A percentile compares a stretch with the other conserved stretches of the same genome.
Conservation (phyloP, 2,113 vertebrate species). For the Myrmecophaga tridactyla region DNA sequence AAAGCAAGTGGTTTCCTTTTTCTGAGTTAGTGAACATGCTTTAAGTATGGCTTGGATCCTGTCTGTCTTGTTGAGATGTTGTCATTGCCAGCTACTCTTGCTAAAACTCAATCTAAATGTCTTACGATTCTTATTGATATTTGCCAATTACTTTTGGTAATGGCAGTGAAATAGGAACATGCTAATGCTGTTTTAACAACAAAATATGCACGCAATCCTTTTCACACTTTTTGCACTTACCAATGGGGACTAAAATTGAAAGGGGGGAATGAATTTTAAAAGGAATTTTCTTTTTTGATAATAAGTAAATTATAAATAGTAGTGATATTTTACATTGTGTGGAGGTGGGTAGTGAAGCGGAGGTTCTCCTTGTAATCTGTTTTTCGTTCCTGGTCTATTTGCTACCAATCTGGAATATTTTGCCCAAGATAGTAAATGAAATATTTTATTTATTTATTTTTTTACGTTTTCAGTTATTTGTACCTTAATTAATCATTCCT, state of each 20-base stretch:
- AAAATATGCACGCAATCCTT: neutral
- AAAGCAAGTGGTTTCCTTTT: too few relatives aligned
- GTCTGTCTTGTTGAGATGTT: too few relatives aligned
- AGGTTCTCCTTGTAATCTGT: neutral
- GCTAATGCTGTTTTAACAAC: neutral
- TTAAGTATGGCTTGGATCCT: neutral
- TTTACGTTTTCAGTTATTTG: slow-evolving; percentile 30
- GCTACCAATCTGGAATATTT: neutral
- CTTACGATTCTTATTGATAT: neutral
- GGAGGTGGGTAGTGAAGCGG: neutral
- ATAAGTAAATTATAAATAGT: neutral
- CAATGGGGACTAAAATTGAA: neutral
- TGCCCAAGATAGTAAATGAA: neutral
- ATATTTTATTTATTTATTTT: slow-evolving; percentile 21
- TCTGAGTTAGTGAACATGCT: neutral
- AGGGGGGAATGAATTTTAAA: neutral
- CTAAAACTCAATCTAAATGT: neutral
- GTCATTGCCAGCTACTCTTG: neutral
- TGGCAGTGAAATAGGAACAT: neutral
- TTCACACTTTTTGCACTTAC: neutral
- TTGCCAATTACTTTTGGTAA: neutral
- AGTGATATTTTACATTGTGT: neutral
- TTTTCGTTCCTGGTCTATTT: neutral
- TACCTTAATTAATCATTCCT: slow-evolving; percentile 45
- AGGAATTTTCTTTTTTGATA: slow-evolving; percentile 5